A percentile compares a stretch with the other conserved stretches of the same genome.
phyloP scores from a whole-genome alignment of 2,797 vertebrate species.

The Oreortyx pictus region DNA sequence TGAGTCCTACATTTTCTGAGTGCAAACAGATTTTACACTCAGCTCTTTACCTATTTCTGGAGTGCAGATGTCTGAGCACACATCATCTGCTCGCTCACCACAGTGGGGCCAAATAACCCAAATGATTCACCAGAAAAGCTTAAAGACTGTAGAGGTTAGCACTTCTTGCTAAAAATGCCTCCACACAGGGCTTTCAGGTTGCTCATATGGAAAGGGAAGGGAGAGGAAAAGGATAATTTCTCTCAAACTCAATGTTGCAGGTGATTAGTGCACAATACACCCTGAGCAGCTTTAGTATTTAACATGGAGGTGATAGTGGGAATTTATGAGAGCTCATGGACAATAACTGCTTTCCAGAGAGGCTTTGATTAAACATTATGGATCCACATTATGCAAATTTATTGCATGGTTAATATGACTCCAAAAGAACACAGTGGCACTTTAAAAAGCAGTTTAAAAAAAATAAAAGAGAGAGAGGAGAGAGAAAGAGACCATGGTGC shows the following conservation, averaged over 20 bases:
- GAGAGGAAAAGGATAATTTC: constrained; percentile 26
- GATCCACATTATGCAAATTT: constrained; percentile 66
- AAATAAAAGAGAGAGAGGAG: neutral
- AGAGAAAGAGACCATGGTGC: neutral
- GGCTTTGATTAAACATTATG: constrained; percentile 57
- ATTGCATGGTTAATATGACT: constrained; percentile 62
- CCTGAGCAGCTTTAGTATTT: constrained; percentile 52
- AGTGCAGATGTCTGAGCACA: neutral
- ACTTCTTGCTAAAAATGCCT: neutral
- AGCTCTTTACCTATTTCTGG: neutral
- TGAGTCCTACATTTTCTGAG: constrained; percentile 38
- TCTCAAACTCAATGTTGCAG: constrained; percentile 7
- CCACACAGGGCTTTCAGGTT: rapidly evolving
- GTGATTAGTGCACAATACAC: constrained; percentile 37
- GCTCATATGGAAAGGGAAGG: rapidly evolving
- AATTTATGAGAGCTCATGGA: constrained; percentile 54
- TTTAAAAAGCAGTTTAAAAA: constrained; percentile 66
- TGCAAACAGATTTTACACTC: neutral
- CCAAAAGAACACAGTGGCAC: constrained; percentile 45
- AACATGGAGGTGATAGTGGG: constrained; percentile 32
- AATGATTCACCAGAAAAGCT: neutral
- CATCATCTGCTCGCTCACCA: neutral
- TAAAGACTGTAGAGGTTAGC: neutral
- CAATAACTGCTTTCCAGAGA: constrained; percentile 59
- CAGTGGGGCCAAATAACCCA: neutral